phyloP scores from a whole-genome alignment of 2,888 invertebrate genomes.

The Chalcis sispes region DNA sequence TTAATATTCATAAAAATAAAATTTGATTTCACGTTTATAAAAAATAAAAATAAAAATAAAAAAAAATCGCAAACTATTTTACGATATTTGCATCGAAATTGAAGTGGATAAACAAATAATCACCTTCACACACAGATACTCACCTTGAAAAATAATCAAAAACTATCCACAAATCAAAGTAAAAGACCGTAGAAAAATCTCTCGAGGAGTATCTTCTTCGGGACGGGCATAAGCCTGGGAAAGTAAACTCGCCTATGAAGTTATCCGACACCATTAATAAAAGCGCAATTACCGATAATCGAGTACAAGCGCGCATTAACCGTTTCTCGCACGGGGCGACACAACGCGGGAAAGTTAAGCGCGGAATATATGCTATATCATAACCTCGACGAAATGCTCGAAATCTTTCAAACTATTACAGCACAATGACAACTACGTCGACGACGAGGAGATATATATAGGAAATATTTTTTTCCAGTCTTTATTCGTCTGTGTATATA shows the following conservation, averaged over 20 bases:
- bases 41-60: too few relatives aligned
- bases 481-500: too few relatives aligned
- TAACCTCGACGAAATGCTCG: slow-evolving; percentile 14
- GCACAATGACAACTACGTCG: neutral
- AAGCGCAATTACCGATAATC: slow-evolving; percentile 50
- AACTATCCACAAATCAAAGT: too few relatives aligned
- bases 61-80: too few relatives aligned
- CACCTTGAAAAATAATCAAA: too few relatives aligned
- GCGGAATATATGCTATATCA: neutral
- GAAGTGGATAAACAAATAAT: too few relatives aligned
- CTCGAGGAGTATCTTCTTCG: neutral
- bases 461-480: neutral
- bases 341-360: neutral
- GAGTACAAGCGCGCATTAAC: slow-evolving; percentile 21
- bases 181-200: neutral
- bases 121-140: too few relatives aligned
- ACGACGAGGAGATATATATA: neutral
- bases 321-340: neutral
- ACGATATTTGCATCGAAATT: too few relatives aligned
- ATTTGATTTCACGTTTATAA: too few relatives aligned
- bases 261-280: slow-evolving; percentile 43
- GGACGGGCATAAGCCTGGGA: slow-evolving; percentile 12
- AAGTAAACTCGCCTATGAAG: slow-evolving; percentile 17
- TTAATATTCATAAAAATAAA: too few relatives aligned
- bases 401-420: slow-evolving; percentile 34